Evolutionary conservation across 1,140 invertebrate genomes (phyloP).

Genomic region (Trachymyrmex septentrionalis): DNA sequence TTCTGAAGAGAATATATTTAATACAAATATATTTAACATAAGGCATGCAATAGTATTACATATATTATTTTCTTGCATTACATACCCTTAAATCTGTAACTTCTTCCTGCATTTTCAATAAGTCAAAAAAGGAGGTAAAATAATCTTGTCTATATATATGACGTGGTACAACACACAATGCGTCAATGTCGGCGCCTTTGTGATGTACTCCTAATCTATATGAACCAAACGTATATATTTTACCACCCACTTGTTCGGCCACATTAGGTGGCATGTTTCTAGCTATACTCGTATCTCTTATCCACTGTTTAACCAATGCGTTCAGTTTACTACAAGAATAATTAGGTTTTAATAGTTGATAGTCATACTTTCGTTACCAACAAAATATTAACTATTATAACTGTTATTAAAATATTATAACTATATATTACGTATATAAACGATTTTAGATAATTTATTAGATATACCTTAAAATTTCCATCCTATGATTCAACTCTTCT

Average conservation of each 20-base stretch:
- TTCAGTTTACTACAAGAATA: constrained; percentile 91
- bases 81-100: constrained; percentile 93
- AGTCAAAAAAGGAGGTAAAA: constrained; percentile 97
- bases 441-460: not conserved
- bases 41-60: not conserved
- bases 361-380: not conserved
- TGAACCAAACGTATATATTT: constrained; percentile 99
- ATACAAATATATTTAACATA: constrained; percentile 49
- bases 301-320: constrained; percentile 96
- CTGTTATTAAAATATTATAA: not conserved
- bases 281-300: constrained; percentile 94
- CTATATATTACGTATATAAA: not conserved
- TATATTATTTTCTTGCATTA: constrained; percentile 48
- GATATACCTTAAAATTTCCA: constrained; percentile 90
- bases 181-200: constrained; percentile 99
- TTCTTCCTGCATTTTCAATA: constrained; percentile 95
- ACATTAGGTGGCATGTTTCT: constrained; percentile 96
- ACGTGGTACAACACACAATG: constrained; percentile 98
- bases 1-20: not conserved
- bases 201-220: constrained; percentile 97
- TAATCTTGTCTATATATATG: constrained; percentile 98
- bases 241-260: constrained; percentile 96
- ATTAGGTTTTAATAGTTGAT: constrained; percentile 4
- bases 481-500: constrained; percentile 95
- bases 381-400: not conserved